Conservation (phyloP, 2,113 vertebrate genomes). For the Caracal caracal region DNA sequence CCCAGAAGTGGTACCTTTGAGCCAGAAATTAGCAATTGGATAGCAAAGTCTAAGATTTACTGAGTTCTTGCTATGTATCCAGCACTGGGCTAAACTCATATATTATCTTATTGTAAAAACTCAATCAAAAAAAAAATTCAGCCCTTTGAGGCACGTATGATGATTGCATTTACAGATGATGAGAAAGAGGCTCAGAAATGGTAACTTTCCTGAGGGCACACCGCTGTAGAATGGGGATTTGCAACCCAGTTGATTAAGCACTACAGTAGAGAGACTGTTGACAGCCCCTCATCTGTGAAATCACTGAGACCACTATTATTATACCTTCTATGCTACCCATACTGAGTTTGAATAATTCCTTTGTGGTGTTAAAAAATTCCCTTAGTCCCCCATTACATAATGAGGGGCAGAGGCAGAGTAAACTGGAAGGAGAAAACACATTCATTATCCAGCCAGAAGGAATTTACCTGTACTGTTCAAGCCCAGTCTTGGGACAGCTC, state of each 20-base stretch:
- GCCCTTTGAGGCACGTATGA: neutral
- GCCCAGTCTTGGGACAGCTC: neutral
- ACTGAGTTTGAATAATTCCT: neutral
- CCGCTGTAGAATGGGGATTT: neutral
- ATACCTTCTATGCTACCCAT: neutral
- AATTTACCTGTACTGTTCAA: slow-evolving; percentile 8
- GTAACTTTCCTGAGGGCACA: neutral
- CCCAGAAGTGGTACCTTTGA: neutral
- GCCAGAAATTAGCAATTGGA: neutral
- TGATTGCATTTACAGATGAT: slow-evolving; percentile 2
- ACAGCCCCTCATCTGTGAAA: neutral
- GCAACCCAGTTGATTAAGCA: neutral
- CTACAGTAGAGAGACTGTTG: neutral
- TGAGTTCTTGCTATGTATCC: neutral
- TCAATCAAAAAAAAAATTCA: neutral
- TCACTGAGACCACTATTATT: slow-evolving; percentile 33
- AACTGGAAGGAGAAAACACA: neutral
- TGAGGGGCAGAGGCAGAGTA: neutral
- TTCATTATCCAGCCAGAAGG: slow-evolving; percentile 2
- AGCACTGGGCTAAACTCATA: neutral
- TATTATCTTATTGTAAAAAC: slow-evolving; percentile 5
- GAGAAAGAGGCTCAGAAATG: neutral
- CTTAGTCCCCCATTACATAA: neutral
- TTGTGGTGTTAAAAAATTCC: neutral
- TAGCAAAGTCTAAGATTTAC: slow-evolving; percentile 34